phyloP scores from a whole-genome alignment of 2,888 invertebrate species.

The Drosophila paramelanica region DNA sequence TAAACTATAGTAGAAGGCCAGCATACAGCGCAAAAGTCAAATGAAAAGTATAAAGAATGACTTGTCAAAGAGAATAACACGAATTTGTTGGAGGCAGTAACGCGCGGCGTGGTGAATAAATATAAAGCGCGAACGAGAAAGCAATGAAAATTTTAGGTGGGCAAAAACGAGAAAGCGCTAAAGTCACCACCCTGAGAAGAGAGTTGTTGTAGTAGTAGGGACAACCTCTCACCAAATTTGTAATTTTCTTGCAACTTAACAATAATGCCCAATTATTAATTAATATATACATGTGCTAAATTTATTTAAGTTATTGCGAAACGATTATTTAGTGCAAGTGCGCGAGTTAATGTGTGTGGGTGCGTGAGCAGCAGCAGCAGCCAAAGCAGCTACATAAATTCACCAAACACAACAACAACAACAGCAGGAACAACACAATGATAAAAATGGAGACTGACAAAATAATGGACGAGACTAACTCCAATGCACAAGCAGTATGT shows the following conservation, averaged over 20 bases:
- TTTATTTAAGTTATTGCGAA: constrained; percentile 49
- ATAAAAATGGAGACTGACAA: constrained; percentile 97
- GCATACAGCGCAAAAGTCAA: constrained; percentile 16
- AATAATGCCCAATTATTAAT: constrained; percentile 40
- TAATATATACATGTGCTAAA: constrained; percentile 32
- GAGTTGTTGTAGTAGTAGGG: constrained; percentile 53
- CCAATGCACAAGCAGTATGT: constrained; percentile 88
- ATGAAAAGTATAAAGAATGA: constrained; percentile 60
- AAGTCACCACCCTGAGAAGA: constrained; percentile 61
- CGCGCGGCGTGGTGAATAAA: constrained; percentile 69
- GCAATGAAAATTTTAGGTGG: constrained; percentile 60
- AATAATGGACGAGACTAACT: constrained; percentile 92
- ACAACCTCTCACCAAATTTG: constrained; percentile 55
- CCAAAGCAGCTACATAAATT: constrained; percentile 53
- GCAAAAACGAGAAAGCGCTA: constrained; percentile 65
- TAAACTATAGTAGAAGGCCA: constrained; percentile 11
- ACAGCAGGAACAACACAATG: constrained; percentile 84
- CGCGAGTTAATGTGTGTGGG: constrained; percentile 33
- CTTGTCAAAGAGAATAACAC: constrained; percentile 62
- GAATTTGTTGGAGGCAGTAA: constrained; percentile 55
- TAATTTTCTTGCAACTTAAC: constrained; percentile 51
- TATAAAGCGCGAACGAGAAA: constrained; percentile 63
- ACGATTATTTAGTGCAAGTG: constrained; percentile 24
- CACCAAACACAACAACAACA: constrained; percentile 52
- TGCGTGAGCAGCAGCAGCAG: constrained; percentile 45